Base-by-base conservation (phyloP, 1,140 invertebrate genomes). In the Macrobrachium nipponense region DNA sequence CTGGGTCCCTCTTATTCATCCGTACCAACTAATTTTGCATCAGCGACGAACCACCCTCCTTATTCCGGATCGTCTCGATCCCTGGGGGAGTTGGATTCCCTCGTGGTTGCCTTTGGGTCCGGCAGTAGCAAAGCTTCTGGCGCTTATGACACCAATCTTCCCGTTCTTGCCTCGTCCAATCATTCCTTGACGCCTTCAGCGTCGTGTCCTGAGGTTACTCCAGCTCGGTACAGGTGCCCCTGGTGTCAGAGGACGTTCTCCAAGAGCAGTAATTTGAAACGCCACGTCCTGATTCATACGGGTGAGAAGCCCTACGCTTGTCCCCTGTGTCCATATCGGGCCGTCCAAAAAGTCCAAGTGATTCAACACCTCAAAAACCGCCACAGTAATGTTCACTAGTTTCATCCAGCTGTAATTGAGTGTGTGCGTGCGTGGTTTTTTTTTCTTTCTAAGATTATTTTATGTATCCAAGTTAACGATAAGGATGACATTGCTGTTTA, bases 311-410 rank as follows among this genome's bases (percentile, higher is more conserved):
- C 85, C 12, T 77, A 77, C 11, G 85, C 85, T 11, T 87, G 85
- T 18, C 85, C 85, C 10, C 70, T 87, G 15, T 87, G 85, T 76
- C 85, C 79, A 0, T 87, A 87, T 36, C 85, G 85, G 43, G 85
- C 85, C 59, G 85, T 82, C 44, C 85, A 87, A 66, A 87, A 87
- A 43, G 85, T 87, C 17, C 85, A 87, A 43, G 85, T 87, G 12
- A 23, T 87, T 14, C 85, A 87, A 14, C 85, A 87, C 80, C 70
- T 87, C 17, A 66, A 73, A 23, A 87, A 64, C 73, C 75, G 68
- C 43, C 85, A 87, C 72, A 73, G 64, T 72, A 17, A 51, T n/a
- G 62, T n/a, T 27, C 64, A 23, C 23, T 43, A 73, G 70, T 7
- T 5, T 43, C 5, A 12, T 17, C 17, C 70, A 73, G 18, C 15